A percentile compares a stretch with the other conserved stretches of the same genome.
These are phyloP conservation scores for Actias luna DNA, from an alignment of 2,888 invertebrate genomes.

Conservation along the genomic window DNA sequence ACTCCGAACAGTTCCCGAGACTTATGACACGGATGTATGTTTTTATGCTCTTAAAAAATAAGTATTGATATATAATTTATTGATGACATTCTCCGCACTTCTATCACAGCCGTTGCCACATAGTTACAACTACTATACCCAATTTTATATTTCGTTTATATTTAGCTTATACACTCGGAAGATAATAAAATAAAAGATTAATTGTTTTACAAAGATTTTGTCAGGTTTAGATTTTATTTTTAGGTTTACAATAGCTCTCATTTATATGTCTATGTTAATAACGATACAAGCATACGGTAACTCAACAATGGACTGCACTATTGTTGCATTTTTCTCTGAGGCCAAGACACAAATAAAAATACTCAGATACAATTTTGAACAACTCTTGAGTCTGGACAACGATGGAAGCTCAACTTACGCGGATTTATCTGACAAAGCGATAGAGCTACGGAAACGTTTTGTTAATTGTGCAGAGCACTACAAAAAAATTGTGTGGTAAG, in stretches of 20 bases:
- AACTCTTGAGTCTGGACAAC: conserved; percentile 37
- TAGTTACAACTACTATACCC: too few species aligned
- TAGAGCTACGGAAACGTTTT: conserved; percentile 45
- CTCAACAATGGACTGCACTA: conserved; percentile 66
- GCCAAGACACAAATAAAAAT: conserved; percentile 59
- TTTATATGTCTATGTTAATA: conserved; percentile 52
- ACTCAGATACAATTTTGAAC: conserved; percentile 56
- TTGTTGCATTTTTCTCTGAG: conserved; percentile 62
- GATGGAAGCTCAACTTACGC: conserved; percentile 32
- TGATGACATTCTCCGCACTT: too few species aligned
- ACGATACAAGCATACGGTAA: conserved; percentile 60
- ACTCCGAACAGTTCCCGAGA: too few species aligned
- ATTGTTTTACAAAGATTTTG: conserved; percentile 2
- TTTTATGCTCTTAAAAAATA: too few species aligned
- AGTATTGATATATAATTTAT: too few species aligned
- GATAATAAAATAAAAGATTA: background rate
- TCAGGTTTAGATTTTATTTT: conserved; percentile 28
- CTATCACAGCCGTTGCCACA: too few species aligned
- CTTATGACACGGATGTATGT: too few species aligned
- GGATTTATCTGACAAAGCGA: conserved; percentile 26
- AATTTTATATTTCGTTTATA: too few species aligned
- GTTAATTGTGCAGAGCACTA: conserved; percentile 54
- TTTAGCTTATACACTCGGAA: background rate
- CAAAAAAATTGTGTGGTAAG: conserved; percentile 53
- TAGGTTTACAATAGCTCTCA: conserved; percentile 53